Base-by-base conservation (phyloP, 2,113 vertebrate species). In the Trachemys scripta region DNA sequence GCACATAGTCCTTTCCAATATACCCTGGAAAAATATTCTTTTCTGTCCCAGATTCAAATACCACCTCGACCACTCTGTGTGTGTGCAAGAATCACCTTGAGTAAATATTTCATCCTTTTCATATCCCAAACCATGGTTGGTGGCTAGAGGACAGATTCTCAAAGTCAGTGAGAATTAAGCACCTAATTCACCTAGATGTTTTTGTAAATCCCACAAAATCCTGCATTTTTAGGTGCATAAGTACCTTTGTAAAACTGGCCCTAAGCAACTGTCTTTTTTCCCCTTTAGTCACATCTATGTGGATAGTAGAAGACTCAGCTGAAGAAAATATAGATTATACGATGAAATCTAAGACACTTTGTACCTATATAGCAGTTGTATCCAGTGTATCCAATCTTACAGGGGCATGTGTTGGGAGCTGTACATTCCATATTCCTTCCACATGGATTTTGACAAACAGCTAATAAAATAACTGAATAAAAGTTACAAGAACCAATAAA, bases 351-450 rank as follows among this genome's bases (percentile, higher is more conserved):
- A 47, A 69, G 49, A 38, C 17, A n/a, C 24, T 89, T 81, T 56
- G 87, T 96, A 98, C 98, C 98, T 83, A 95, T 97, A 92, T 95
- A 94, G 62, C 98, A 98, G 92, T 96, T 91, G 1, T 53, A 31
- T 8, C 98, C 98, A 4, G 94, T 84, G 94, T 97, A 98, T 75
- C 98, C 98, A 13, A 92, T 91, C 85, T 97, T 98, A 90, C 98
- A 98, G 90, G 97, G 98, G 54, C 98, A 98, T 0, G 97, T 98
- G 69, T 98, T 97, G 7, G 98, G 98, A 1, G 97, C 98, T 0
- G 97, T 98, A 45, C 98, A 98, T 95, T 96, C 97, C 98, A 98
- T 98, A 96, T 98, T 98, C 89, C 87, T 96, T 4, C 98, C 98
- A 49, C 98, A 98, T 1, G 90, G 51, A 19, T 97, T 97, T 38